These are phyloP conservation scores for Holothuria leucospilota DNA, from an alignment of 53 echinoderm and acorn worm species.

Conservation along the genomic window DNA sequence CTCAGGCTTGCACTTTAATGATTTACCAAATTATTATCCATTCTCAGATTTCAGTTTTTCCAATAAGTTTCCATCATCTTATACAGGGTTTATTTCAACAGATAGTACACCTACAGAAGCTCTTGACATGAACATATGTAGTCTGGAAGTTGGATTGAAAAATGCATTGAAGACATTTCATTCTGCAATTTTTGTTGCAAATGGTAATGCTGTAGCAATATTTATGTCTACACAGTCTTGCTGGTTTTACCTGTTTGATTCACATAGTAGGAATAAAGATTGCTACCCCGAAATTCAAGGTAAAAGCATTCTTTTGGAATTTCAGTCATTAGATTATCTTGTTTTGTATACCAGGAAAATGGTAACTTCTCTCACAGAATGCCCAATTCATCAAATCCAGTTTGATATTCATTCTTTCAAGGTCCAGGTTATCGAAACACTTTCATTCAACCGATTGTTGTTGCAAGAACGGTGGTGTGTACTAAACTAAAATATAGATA, in stretches of 20 bases:
- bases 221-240: not conserved
- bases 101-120: not conserved
- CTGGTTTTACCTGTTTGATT: slow-evolving; percentile 9
- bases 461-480: too few species aligned
- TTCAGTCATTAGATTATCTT: not conserved
- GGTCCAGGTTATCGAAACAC: too few species aligned
- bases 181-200: not conserved
- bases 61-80: too few species aligned
- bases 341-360: not conserved
- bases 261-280: slow-evolving; percentile 2
- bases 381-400: too few species aligned
- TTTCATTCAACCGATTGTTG: too few species aligned
- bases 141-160: not conserved
- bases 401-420: too few species aligned
- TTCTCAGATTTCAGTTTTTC: not conserved
- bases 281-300: not conserved
- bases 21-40: slow-evolving; percentile 1
- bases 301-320: slow-evolving; percentile 9
- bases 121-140: not conserved
- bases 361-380: not conserved
- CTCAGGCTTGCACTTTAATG: not conserved
- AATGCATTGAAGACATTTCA: not conserved
- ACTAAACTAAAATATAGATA: too few species aligned
- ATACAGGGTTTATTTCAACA: not conserved
- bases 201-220: not conserved